Base-by-base conservation (phyloP, 2,888 invertebrate species). In the Allophyes oxyacanthae region DNA sequence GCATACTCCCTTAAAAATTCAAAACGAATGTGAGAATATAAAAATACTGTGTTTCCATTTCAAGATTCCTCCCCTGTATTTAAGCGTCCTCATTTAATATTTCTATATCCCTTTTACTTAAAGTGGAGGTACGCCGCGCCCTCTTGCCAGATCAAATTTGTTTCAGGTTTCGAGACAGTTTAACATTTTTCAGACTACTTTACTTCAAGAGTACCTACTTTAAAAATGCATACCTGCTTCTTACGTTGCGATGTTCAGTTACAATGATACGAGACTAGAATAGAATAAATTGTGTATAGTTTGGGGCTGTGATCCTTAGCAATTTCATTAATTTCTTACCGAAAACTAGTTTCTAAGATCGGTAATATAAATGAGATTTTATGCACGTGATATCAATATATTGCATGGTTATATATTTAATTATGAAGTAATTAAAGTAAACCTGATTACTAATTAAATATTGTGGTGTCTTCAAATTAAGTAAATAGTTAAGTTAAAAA, bases 81-180 rank as follows among this genome's bases (percentile, higher is more conserved):
- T 3, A 48, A 57, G 30, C 51, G 25, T 33, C 36, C 34, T 50
- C 28, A 55, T 50, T 64, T 45, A 46, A 60, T 56, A 52, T 60
- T 20, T 37, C 60, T 25, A 40, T 60, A 60, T 36, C 50, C 28
- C 11, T 61, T 48, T 33, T 2, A 36, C 56, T 44, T 51, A 25
- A 30, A 33, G 33, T 30, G 32, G 14, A 28, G 25, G 9, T 9
- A 9, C 28, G n/a, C 14, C 49, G 10, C 34, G 34, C 53, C 50
- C 60, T 26, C 46, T 54, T 38, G 30, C 46, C 20, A 38, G 60
- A 68, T 64, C 53, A 64, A 69, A 64, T 64, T 46, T 34, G 48
- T 60, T 38, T 56, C 53, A 60, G 56, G 53, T 60, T 60, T 13
- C 46, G 53, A 53, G 61, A 56, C 53, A 64, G 52, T 56, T 60